Percentiles rank a stretch among this genome's conserved stretches.
phyloP scores from a whole-genome alignment of 1,140 invertebrate genomes.

The Pomphorhynchus laevis region DNA sequence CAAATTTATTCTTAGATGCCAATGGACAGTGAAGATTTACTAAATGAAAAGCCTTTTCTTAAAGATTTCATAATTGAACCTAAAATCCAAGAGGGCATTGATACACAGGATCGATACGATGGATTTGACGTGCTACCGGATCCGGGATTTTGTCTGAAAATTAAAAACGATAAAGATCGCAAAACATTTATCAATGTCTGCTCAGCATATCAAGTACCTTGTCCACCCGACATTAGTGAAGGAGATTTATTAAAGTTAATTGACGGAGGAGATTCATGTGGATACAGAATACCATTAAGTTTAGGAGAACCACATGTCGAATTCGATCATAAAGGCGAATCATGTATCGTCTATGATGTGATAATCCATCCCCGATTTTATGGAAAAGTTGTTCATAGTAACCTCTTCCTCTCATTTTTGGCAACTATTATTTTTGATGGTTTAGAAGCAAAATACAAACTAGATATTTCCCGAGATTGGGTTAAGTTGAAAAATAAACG shows the following conservation, averaged over 20 bases:
- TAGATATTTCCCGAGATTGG: too few relatives aligned
- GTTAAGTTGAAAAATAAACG: too few relatives aligned
- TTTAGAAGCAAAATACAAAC: constrained; percentile 34
- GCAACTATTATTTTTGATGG: constrained; percentile 35
- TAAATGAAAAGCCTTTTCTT: too few relatives aligned
- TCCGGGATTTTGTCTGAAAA: constrained; percentile 45
- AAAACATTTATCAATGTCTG: constrained; percentile 20
- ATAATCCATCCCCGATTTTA: constrained; percentile 36
- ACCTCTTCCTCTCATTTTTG: constrained; percentile 35
- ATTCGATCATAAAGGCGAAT: constrained; percentile 33
- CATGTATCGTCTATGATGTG: constrained; percentile 35
- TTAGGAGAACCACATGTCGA: constrained; percentile 39
- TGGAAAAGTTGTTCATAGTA: constrained; percentile 25
- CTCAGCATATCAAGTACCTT: constrained; percentile 11
- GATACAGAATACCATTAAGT: constrained; percentile 46
- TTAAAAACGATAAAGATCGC: constrained; percentile 27
- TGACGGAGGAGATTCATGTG: constrained; percentile 29
- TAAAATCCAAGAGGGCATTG: too few relatives aligned
- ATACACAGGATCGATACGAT: too few relatives aligned
- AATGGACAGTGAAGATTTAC: too few relatives aligned
- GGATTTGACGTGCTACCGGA: too few relatives aligned
- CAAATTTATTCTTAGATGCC: too few relatives aligned
- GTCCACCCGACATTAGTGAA: constrained; percentile 37
- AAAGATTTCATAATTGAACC: too few relatives aligned
- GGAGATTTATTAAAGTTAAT: constrained; percentile 32